These are phyloP conservation scores for Canis aureus DNA, from an alignment of 2,113 vertebrate species.

Conservation along the genomic window DNA sequence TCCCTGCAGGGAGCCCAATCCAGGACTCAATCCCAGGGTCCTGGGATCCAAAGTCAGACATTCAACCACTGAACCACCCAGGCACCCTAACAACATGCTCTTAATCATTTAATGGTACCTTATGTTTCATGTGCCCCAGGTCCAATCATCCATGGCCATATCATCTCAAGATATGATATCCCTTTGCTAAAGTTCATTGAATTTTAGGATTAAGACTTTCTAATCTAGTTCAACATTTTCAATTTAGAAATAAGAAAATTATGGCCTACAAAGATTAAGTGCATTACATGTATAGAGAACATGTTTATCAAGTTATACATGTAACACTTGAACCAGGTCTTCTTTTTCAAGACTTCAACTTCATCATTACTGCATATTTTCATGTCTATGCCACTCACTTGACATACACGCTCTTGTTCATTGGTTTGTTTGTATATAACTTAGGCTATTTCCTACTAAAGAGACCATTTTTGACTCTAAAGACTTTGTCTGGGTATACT, in stretches of 20 bases:
- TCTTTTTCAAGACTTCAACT: neutral
- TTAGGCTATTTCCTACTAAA: neutral
- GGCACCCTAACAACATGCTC: neutral
- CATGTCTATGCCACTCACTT: neutral
- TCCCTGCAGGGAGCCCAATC: too few relatives aligned
- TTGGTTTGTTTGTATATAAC: neutral
- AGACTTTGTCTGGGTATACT: neutral
- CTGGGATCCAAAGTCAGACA: too few relatives aligned
- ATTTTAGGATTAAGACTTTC: slow-evolving; percentile 28
- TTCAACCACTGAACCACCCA: too few relatives aligned
- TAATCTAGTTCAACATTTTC: slow-evolving; percentile 32
- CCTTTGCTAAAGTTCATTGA: neutral
- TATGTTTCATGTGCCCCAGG: neutral
- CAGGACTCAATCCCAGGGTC: too few relatives aligned
- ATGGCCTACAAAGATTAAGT: neutral
- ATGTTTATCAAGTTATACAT: neutral
- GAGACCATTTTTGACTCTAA: neutral
- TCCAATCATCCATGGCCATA: neutral
- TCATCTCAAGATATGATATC: neutral
- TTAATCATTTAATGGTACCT: neutral
- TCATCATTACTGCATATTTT: neutral
- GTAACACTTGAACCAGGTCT: neutral
- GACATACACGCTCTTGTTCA: neutral
- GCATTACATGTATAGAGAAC: neutral
- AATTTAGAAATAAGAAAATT: neutral